A percentile compares a stretch with the other conserved stretches of the same genome.
These are phyloP conservation scores for Brachystomella parvula DNA, from an alignment of 1,140 invertebrate genomes.

Conservation along the genomic window DNA sequence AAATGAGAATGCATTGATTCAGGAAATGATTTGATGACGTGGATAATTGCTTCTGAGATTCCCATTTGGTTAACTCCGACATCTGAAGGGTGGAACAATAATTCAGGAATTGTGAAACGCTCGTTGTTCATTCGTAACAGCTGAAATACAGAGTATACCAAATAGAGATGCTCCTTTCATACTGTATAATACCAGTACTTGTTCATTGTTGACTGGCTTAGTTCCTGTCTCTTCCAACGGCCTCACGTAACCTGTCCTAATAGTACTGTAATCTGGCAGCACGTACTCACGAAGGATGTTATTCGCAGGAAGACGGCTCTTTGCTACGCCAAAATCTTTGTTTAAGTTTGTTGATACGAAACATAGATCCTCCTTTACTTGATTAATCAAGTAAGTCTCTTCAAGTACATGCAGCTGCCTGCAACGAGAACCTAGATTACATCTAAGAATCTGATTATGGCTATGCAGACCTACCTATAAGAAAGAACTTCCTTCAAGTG, in stretches of 20 bases:
- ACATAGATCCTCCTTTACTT: constrained; percentile 95
- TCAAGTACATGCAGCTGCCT: constrained; percentile 97
- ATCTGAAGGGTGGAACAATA: constrained; percentile 91
- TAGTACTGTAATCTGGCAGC: constrained; percentile 84
- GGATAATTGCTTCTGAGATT: constrained; percentile 77
- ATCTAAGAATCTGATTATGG: background rate
- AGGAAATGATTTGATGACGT: constrained; percentile 63
- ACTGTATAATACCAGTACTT: constrained; percentile 43
- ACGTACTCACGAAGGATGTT: constrained; percentile 81
- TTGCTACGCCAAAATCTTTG: constrained; percentile 70
- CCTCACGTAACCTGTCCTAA: constrained; percentile 69
- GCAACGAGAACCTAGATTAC: constrained; percentile 15
- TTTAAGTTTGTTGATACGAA: constrained; percentile 84
- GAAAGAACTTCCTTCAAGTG: constrained; percentile 97
- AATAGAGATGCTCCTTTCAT: too few relatives aligned
- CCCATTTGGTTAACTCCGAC: constrained; percentile 92
- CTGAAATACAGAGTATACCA: too few relatives aligned
- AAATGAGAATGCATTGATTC: constrained; percentile 72
- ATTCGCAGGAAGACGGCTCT: constrained; percentile 54
- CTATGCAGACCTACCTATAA: constrained; percentile 51
- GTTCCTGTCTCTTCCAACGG: constrained; percentile 50
- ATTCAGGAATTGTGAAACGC: constrained; percentile 84
- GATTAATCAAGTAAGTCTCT: constrained; percentile 97
- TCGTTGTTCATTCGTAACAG: constrained; percentile 83
- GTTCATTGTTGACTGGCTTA: constrained; percentile 54